Evolutionary conservation across 92 coral and sea anemone genomes (phyloP), one percentile per base, ranked within the genome.

Genomic region (Epizoanthus fatuus): DNA sequence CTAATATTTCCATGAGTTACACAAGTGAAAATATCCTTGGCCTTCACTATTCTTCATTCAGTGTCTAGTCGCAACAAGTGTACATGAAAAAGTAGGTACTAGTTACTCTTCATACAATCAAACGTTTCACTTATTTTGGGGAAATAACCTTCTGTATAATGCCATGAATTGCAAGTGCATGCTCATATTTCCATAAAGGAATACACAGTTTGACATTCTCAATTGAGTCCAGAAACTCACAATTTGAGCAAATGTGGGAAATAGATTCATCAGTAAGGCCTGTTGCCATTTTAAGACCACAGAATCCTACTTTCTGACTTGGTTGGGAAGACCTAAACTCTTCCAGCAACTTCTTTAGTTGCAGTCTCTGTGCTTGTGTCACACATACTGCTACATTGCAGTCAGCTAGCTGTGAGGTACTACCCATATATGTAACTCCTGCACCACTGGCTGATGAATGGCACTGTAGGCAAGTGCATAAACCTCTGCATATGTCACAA

Each of bases 181-280:
- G 85, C 70, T 51, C 74, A 42, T 25, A 64, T 66, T 62, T 54
- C 75, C 85, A 81, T 64, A 63, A 13, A 25, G 75, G 64, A 3
- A 66, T 35, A 17, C 3, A 63, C n/a, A 63, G 64, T 38, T 32
- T 56, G 15, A 70, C 17, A 35, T 56, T 35, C 9, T 70, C 71
- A 70, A 82, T 69, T 4, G 86, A 52, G 12, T 71, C 22, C 25
- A 40, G 16, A 16, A n/a, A 35, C 5, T 3, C 4, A 20, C 72
- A 68, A 9, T 52, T 70, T 16, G 14, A 16, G 44, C 79, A 82
- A 0, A 82, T 49, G 14, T 82, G 55, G 67, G 72, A 76, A 19
- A 82, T 66, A 1, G 57, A 57, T 15, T 65, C 47, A 39, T 45
- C 57, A 5, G 64, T 83, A 53, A 83, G 63, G 5, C 87, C 87